phyloP scores from a whole-genome alignment of 2,888 invertebrate species.

The Idaea straminata region DNA sequence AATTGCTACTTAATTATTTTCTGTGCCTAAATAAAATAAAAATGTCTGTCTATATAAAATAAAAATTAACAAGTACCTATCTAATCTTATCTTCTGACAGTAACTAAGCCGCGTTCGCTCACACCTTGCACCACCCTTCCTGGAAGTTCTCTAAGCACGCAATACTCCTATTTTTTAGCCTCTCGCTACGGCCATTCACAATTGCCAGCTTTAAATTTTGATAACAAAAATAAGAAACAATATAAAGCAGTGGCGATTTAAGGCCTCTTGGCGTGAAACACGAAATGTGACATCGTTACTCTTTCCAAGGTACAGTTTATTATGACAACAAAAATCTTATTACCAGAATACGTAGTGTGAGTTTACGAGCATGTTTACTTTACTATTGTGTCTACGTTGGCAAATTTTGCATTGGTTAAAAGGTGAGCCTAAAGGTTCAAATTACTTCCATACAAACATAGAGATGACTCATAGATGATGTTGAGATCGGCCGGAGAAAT shows the following conservation, averaged over 20 bases:
- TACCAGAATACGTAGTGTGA: background rate
- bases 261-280: conserved; percentile 27
- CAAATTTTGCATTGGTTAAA: background rate
- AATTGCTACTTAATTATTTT: too few relatives aligned
- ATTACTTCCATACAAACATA: too few relatives aligned
- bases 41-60: too few relatives aligned
- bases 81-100: background rate
- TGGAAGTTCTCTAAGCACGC: conserved; percentile 44
- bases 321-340: conserved; percentile 1
- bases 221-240: conserved; percentile 48
- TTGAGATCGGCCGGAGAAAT: too few relatives aligned
- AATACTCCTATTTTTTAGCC: conserved; percentile 58
- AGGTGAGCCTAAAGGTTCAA: too few relatives aligned
- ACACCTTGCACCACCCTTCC: conserved; percentile 28
- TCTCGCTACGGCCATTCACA: conserved; percentile 44
- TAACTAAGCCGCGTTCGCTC: conserved; percentile 13
- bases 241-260: conserved; percentile 37
- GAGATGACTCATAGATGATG: too few relatives aligned
- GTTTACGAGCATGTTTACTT: background rate
- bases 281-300: conserved; percentile 34
- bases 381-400: background rate
- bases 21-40: too few relatives aligned
- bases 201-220: conserved; percentile 48
- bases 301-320: conserved; percentile 12
- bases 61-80: background rate